Percentiles rank a stretch among this genome's conserved stretches.
Evolutionary conservation across 2,888 invertebrate species (phyloP).

Genomic region (Apodemia hepburni): DNA sequence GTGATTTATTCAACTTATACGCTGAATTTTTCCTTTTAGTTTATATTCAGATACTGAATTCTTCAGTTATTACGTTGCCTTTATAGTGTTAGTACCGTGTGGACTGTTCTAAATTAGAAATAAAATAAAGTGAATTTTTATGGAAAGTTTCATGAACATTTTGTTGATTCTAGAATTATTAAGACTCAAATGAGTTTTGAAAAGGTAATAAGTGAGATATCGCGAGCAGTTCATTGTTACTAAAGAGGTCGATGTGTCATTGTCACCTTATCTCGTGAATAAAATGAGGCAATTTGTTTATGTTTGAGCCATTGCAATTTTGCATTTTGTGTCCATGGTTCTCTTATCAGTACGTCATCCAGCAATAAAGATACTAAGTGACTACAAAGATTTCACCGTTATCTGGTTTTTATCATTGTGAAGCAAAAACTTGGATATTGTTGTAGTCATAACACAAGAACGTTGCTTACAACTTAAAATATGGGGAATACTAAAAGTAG

Average conservation of each 20-base stretch:
- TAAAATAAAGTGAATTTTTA: neutral
- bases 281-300: constrained; percentile 49
- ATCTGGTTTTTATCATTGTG: constrained; percentile 42
- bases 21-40: constrained; percentile 14
- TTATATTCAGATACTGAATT: constrained; percentile 10
- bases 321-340: constrained; percentile 53
- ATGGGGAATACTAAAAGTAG: constrained; percentile 71
- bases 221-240: neutral
- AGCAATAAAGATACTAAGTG: constrained; percentile 3
- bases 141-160: neutral
- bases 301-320: constrained; percentile 59
- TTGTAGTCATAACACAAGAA: constrained; percentile 32
- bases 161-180: neutral
- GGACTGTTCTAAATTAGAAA: neutral
- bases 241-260: constrained; percentile 54
- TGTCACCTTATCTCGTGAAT: constrained; percentile 60
- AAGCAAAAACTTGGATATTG: constrained; percentile 35
- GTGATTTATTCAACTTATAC: constrained; percentile 9
- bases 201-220: neutral
- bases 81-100: neutral
- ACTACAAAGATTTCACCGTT: constrained; percentile 41
- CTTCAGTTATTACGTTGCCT: neutral
- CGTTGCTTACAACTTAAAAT: constrained; percentile 35
- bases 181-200: neutral
- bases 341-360: constrained; percentile 48